These are phyloP conservation scores for Hystrix brachyura DNA, from an alignment of 2,113 vertebrate genomes.

Conservation along the genomic window DNA sequence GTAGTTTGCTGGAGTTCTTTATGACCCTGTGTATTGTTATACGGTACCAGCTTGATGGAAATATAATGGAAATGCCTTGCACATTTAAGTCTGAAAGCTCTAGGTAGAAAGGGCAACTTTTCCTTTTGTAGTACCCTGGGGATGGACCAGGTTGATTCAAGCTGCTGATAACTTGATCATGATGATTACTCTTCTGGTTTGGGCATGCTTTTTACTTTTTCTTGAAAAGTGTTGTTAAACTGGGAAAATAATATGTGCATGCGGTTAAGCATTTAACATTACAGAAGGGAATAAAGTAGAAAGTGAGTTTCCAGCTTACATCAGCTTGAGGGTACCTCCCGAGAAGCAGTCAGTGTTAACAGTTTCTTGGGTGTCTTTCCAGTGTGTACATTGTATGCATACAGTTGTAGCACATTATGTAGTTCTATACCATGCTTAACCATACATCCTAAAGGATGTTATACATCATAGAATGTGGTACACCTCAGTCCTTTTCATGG, in stretches of 20 bases:
- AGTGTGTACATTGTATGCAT: neutral
- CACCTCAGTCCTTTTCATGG: neutral
- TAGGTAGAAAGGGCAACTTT: neutral
- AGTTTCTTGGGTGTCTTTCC: neutral
- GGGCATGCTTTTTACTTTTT: conserved; percentile 39
- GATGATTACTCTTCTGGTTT: conserved; percentile 15
- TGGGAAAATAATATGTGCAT: conserved; percentile 19
- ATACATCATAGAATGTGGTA: neutral
- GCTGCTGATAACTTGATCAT: neutral
- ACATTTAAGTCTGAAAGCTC: neutral
- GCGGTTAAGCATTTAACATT: neutral
- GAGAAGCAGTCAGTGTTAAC: neutral
- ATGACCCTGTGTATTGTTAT: neutral
- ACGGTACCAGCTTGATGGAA: neutral
- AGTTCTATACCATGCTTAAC: neutral
- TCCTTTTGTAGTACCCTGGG: neutral
- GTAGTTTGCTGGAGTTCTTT: neutral
- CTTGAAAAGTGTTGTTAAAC: conserved; percentile 52
- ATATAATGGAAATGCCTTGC: neutral
- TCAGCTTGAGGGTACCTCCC: neutral
- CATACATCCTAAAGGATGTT: neutral
- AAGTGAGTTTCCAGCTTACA: conserved; percentile 21
- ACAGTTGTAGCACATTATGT: neutral
- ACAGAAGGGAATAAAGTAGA: conserved; percentile 18
- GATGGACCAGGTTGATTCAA: neutral